Percentiles rank a stretch among this genome's conserved stretches.
Conservation (phyloP, 2,797 vertebrate species). For the Falco peregrinus region DNA sequence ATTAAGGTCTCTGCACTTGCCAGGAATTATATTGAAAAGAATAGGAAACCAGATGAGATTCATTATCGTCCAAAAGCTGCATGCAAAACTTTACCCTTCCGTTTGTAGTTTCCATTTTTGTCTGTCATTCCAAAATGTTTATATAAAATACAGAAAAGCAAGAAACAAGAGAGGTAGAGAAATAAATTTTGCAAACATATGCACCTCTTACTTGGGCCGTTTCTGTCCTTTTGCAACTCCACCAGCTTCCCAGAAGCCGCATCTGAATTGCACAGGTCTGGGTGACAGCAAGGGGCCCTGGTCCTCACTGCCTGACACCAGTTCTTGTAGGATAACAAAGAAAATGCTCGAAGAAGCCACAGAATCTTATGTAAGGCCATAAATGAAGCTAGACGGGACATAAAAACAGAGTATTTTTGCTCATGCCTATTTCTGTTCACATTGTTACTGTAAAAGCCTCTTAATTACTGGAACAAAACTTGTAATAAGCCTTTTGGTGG, state of each 20-base stretch:
- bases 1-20: conserved; percentile 19
- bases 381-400: background rate
- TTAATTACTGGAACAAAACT: background rate
- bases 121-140: background rate
- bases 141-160: background rate
- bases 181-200: background rate
- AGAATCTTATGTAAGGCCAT: background rate
- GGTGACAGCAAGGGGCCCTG: too few species aligned
- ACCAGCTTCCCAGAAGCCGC: background rate
- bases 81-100: background rate
- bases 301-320: background rate
- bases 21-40: background rate
- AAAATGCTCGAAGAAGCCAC: background rate
- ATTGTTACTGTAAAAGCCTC: background rate
- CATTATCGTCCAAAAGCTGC: background rate
- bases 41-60: background rate
- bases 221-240: background rate
- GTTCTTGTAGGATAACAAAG: background rate
- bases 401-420: background rate
- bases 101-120: background rate
- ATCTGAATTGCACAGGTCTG: too few species aligned
- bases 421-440: background rate
- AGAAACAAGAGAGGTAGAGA: background rate
- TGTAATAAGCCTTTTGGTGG: background rate
- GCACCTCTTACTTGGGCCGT: background rate